Percentiles rank a stretch among this genome's conserved stretches.
Conservation (phyloP, 2,888 invertebrate genomes). For the Psococerastis gibbosa region DNA sequence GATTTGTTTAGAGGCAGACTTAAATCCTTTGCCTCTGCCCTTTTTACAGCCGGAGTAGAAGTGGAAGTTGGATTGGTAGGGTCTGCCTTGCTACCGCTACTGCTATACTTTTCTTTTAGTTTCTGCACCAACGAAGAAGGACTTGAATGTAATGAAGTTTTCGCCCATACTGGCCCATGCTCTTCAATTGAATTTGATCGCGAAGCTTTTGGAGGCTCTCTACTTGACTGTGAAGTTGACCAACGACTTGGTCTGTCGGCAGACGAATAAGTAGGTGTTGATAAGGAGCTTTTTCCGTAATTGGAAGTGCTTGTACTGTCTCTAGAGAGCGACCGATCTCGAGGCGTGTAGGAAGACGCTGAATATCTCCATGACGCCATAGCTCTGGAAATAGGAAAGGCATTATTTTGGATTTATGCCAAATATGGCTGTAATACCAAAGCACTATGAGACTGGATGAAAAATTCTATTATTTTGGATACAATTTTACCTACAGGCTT, state of each 20-base stretch:
- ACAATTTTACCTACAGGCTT: too few species aligned
- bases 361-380: constrained; percentile 7
- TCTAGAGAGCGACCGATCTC: neutral
- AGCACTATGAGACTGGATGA: too few species aligned
- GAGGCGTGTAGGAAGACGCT: constrained; percentile 1
- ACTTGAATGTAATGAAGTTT: neutral
- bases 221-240: neutral
- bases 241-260: constrained; percentile 2
- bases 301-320: neutral
- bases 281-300: neutral
- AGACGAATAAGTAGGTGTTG: neutral
- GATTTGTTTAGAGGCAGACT: neutral
- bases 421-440: too few species aligned
- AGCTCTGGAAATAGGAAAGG: neutral
- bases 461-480: too few species aligned
- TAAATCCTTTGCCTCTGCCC: constrained; percentile 6
- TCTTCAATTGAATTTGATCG: constrained; percentile 1
- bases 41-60: neutral
- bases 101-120: constrained; percentile 1
- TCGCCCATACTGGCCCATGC: constrained; percentile 7
- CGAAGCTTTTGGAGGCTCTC: neutral
- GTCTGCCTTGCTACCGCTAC: too few species aligned
- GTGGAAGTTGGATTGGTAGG: neutral
- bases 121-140: neutral
- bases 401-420: too few species aligned